These are phyloP conservation scores for Dinomys branickii DNA, from an alignment of 2,113 vertebrate genomes.

Conservation along the genomic window DNA sequence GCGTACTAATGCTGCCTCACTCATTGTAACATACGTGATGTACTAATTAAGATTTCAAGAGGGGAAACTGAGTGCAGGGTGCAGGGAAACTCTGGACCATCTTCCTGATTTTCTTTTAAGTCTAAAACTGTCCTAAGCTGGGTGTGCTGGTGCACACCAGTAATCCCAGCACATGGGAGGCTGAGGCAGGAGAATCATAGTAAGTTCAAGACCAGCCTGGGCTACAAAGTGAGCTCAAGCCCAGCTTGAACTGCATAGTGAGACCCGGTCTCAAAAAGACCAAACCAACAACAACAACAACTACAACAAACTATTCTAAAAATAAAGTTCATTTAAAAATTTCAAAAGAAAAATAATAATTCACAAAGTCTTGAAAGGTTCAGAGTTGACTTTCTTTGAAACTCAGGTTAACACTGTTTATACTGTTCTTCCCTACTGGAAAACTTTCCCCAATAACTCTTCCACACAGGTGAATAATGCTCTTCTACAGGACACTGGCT, in stretches of 20 bases:
- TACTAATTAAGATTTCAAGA: background rate
- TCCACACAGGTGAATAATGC: background rate
- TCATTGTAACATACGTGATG: background rate
- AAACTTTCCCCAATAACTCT: slow-evolving; percentile 41
- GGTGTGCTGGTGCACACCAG: too few species aligned
- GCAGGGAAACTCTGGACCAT: background rate
- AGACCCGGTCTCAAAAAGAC: too few species aligned
- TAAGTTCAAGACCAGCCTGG: too few species aligned
- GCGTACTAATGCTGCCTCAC: background rate
- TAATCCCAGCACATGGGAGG: too few species aligned
- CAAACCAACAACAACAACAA: too few species aligned
- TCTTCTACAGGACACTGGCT: background rate
- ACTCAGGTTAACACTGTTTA: background rate
- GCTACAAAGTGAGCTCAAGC: too few species aligned
- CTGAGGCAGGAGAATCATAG: too few species aligned
- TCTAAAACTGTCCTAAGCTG: background rate
- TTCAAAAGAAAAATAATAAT: slow-evolving; percentile 32
- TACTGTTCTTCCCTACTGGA: background rate
- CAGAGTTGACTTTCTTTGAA: background rate
- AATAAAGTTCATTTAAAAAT: background rate
- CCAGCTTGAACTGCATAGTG: too few species aligned
- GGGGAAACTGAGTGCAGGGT: background rate
- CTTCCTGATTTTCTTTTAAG: background rate
- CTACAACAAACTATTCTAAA: background rate
- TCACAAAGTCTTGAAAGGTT: background rate